These are phyloP conservation scores for Monochamus saltuarius DNA, from an alignment of 1,140 invertebrate species.

Conservation along the genomic window DNA sequence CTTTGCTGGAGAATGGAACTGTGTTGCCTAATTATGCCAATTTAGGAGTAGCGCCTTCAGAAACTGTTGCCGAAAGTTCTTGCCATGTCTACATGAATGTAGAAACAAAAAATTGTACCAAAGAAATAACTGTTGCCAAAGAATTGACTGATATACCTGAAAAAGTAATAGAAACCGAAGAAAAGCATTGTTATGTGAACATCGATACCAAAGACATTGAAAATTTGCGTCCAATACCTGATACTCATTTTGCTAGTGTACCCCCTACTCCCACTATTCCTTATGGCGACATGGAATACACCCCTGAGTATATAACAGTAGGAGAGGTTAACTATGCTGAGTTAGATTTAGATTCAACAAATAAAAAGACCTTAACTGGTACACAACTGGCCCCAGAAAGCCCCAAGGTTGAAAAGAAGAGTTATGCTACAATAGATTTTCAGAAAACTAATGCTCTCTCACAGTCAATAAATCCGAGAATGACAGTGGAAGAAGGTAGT, in stretches of 20 bases:
- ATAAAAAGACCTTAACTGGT: conserved; percentile 41
- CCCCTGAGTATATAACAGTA: conserved; percentile 2
- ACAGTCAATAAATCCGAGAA: conserved; percentile 59
- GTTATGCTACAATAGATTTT: conserved; percentile 93
- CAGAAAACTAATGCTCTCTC: conserved; percentile 87
- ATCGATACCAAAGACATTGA: conserved; percentile 62
- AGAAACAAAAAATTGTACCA: conserved; percentile 48
- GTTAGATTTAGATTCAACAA: conserved; percentile 65
- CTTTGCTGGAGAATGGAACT: conserved; percentile 28
- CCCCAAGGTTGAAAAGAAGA: conserved; percentile 62
- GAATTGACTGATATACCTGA: conserved; percentile 8
- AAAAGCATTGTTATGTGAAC: conserved; percentile 65
- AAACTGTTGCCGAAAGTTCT: conserved; percentile 49
- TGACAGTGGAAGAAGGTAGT: conserved; percentile 60
- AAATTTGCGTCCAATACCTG: conserved; percentile 49
- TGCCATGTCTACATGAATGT: conserved; percentile 69
- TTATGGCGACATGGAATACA: conserved; percentile 44
- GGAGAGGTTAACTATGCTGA: conserved; percentile 75
- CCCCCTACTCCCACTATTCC: conserved; percentile 55
- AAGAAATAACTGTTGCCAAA: conserved; percentile 17
- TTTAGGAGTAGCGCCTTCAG: conserved; percentile 46
- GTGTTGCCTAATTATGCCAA: conserved; percentile 51
- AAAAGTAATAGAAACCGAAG: conserved; percentile 38
- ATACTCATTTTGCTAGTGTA: conserved; percentile 29
- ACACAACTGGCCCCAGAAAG: conserved; percentile 55